Percentiles rank a stretch among this genome's conserved stretches.
Evolutionary conservation across 2,888 invertebrate species (phyloP).

Genomic region (Eugnorisma glareosa): DNA sequence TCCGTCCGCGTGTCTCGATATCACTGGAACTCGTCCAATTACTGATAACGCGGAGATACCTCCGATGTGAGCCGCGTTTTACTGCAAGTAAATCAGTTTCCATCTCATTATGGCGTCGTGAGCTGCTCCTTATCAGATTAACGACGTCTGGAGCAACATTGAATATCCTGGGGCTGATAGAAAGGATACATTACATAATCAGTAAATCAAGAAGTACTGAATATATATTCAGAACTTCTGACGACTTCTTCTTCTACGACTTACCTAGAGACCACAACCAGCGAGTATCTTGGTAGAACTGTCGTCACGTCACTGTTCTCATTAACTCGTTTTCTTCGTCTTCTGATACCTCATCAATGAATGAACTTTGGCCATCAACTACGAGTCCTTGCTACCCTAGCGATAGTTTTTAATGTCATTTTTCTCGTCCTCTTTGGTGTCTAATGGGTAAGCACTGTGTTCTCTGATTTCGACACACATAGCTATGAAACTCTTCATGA

Average conservation of each 20-base stretch:
- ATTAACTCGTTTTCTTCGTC: background rate
- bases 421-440: background rate
- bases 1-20: conserved; percentile 54
- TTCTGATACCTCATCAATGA: background rate
- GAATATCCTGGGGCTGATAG: conserved; percentile 21
- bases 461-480: background rate
- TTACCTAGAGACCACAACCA: background rate
- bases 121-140: conserved; percentile 33
- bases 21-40: conserved; percentile 66
- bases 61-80: conserved; percentile 45
- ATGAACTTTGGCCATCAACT: background rate
- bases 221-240: too few species aligned
- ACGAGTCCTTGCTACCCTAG: background rate
- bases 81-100: conserved; percentile 47
- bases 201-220: conserved; percentile 2
- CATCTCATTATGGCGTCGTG: conserved; percentile 37
- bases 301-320: background rate
- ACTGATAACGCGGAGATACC: conserved; percentile 64
- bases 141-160: conserved; percentile 16
- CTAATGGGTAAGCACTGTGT: background rate
- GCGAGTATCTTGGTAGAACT: background rate
- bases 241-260: too few species aligned
- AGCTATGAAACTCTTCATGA: background rate
- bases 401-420: background rate
- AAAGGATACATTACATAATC: conserved; percentile 6